Conservation (phyloP, 2,113 vertebrate genomes). For the Salvator merianae region DNA sequence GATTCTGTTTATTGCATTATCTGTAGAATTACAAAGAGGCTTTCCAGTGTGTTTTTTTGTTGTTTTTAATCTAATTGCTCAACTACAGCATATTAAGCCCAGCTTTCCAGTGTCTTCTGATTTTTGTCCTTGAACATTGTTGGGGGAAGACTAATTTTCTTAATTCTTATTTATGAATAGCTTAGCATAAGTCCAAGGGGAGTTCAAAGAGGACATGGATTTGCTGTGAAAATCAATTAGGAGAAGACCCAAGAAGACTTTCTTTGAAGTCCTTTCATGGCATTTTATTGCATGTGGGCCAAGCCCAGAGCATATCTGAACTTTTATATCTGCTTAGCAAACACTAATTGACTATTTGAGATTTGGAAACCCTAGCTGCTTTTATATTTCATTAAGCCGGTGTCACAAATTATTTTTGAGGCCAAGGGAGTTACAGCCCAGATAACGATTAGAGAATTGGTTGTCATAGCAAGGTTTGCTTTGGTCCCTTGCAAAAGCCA, state of each 20-base stretch:
- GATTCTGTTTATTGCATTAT: no score
- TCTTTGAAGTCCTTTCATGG: background rate
- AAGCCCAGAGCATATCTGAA: conserved; percentile 12
- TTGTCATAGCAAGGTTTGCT: background rate
- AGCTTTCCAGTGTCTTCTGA: conserved; percentile 1
- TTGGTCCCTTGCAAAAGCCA: background rate
- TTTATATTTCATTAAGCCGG: conserved; percentile 7
- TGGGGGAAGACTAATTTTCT: background rate
- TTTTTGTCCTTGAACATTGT: background rate
- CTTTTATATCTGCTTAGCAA: background rate
- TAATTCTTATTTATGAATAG: background rate
- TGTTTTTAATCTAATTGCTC: background rate
- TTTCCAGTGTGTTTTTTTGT: background rate
- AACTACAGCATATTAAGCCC: background rate
- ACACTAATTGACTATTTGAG: background rate
- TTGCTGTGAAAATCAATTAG: background rate
- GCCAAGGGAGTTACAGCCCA: background rate
- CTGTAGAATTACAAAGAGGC: background rate
- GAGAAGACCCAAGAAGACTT: background rate
- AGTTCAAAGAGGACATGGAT: conserved; percentile 7
- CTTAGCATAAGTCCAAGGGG: background rate
- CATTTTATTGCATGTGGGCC: background rate
- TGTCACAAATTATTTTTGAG: background rate
- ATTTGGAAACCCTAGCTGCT: conserved; percentile 10
- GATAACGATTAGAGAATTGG: background rate